Percentiles rank a stretch among this genome's conserved stretches.
These are phyloP conservation scores for Pseudoatta argentina DNA, from an alignment of 1,140 invertebrate genomes.

Conservation along the genomic window DNA sequence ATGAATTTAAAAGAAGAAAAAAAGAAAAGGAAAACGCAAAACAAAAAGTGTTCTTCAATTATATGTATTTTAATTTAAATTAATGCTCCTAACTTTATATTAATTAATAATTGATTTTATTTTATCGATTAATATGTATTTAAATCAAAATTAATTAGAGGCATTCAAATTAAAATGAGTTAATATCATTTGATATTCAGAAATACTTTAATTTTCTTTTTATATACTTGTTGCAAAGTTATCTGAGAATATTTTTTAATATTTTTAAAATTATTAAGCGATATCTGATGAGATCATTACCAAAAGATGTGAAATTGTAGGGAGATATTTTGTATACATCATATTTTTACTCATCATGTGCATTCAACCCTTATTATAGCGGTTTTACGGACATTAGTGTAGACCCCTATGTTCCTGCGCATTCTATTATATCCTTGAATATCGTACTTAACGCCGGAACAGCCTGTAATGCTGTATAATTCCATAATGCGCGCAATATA, in stretches of 20 bases:
- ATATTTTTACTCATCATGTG: constrained; percentile 20
- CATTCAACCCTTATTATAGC: constrained; percentile 54
- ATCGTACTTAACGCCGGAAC: constrained; percentile 66
- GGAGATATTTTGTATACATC: constrained; percentile 30
- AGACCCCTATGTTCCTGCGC: constrained; percentile 37
- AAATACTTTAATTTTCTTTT: neutral
- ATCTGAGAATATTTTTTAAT: constrained; percentile 4
- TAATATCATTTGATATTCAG: neutral
- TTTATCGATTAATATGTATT: neutral
- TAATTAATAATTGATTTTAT: neutral
- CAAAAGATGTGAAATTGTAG: constrained; percentile 45
- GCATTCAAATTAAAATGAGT: too few relatives aligned
- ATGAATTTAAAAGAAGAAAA: neutral
- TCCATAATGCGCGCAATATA: constrained; percentile 64
- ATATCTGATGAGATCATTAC: constrained; percentile 24
- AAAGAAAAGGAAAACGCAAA: neutral
- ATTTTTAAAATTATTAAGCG: constrained; percentile 46
- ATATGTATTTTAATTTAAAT: neutral
- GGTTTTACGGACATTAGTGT: constrained; percentile 57
- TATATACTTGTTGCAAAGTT: neutral
- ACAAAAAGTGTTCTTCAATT: neutral
- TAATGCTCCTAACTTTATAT: neutral
- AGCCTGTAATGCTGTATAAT: constrained; percentile 69
- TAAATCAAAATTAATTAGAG: neutral
- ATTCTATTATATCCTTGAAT: constrained; percentile 69